phyloP scores from a whole-genome alignment of 2,797 vertebrate genomes.

The Centroberyx gerrardi region DNA sequence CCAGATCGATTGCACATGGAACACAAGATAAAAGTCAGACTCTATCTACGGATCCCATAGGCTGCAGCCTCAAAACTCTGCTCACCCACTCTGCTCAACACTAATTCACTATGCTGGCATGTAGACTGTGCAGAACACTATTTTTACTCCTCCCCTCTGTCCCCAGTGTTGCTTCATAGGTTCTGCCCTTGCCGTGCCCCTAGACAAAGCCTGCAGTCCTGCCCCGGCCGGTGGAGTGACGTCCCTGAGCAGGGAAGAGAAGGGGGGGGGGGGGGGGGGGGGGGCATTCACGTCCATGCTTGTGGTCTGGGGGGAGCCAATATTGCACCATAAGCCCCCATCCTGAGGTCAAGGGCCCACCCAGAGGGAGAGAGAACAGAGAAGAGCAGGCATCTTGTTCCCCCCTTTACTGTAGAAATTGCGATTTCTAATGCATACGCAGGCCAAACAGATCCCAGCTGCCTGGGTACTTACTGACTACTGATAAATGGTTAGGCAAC shows the following conservation, averaged over 20 bases:
- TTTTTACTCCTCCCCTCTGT: constrained; percentile 79
- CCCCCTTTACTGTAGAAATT: constrained; percentile 26
- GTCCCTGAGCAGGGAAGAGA: constrained; percentile 41
- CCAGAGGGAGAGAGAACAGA: constrained; percentile 15
- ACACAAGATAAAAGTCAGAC: constrained; percentile 55
- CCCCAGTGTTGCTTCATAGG: constrained; percentile 74
- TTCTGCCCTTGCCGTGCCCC: constrained; percentile 64
- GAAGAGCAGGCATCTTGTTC: constrained; percentile 12
- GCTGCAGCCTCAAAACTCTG: constrained; percentile 49
- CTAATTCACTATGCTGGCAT: constrained; percentile 70
- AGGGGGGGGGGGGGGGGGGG: constrained; percentile 36
- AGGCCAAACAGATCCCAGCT: constrained; percentile 79
- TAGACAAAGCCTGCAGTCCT: constrained; percentile 60
- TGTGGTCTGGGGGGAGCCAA: constrained; percentile 40
- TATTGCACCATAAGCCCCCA: constrained; percentile 46
- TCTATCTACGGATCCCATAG: constrained; percentile 45
- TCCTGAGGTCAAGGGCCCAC: constrained; percentile 36
- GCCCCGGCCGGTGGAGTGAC: constrained; percentile 52
- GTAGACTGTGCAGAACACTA: constrained; percentile 60
- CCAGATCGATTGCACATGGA: constrained; percentile 36
- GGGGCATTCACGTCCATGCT: constrained; percentile 30
- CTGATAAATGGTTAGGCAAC: constrained; percentile 89
- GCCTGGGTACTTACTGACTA: constrained; percentile 79
- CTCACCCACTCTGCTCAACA: constrained; percentile 46
- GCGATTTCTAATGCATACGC: constrained; percentile 64